Base-by-base conservation (phyloP, 2,888 invertebrate genomes). In the Isotomurus palustris region DNA sequence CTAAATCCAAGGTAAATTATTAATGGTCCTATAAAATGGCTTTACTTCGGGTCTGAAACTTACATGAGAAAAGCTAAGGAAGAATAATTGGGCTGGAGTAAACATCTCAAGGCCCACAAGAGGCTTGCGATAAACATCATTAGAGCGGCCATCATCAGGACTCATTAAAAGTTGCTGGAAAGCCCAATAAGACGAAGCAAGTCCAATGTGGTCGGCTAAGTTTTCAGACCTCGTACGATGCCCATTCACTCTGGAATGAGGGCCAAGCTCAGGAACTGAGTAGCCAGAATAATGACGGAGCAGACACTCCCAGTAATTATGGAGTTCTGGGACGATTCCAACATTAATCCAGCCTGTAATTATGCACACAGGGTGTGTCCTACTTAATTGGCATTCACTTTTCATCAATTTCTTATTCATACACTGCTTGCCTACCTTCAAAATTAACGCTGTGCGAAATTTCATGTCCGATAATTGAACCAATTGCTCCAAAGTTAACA, bases 191-290 rank as follows among this genome's bases (percentile, higher is more conserved):
- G 60, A 54, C 24, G 53, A 51, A 2, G 60, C 62, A 17, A 65
- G 48, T 8, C 65, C 65, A 19, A 65, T 47, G 44, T 65, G 65
- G 41, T 65, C 65, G 1, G 65, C 65, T 52, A 65, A 60, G 50
- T 65, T 62, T 48, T 65, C 65, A 6, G 62, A 55, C 4, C 65
- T 36, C 3, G 65, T 65, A 12, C 62, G 56, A 27, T 53, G 57
- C 10, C 65, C 65, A 45, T 65, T 60, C 12, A 65, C 56, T 44
- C 60, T 59, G 3, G 65, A 60, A 36, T 63, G 56, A 24, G 60
- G 60, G 6, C 57, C 62, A n/a, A 60, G 47, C 38, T 60, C 60
- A n/a, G 65, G 60, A 41, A 65, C 60, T 36, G 62, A 55, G 53
- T 60, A 65, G 19, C 47, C 50, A 19, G 56, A 56, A 32, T 48